A percentile compares a stretch with the other conserved stretches of the same genome.
phyloP scores from a whole-genome alignment of 2,888 invertebrate species.

The Beris morrisii region DNA sequence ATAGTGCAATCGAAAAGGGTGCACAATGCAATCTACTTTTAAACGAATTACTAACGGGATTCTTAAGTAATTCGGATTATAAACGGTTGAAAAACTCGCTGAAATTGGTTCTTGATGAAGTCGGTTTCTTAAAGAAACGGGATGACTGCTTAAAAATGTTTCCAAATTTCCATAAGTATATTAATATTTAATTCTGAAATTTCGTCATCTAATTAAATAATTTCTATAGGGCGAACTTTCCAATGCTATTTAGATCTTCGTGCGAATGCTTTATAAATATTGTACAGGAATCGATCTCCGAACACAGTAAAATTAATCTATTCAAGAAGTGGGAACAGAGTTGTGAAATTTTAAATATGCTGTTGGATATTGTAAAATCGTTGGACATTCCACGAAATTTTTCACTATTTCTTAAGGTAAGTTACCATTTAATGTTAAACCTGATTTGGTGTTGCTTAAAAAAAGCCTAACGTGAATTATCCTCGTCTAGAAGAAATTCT shows the following conservation, averaged over 20 bases:
- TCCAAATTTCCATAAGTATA: constrained; percentile 65
- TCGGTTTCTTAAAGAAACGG: constrained; percentile 60
- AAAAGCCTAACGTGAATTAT: too few relatives aligned
- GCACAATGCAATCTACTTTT: constrained; percentile 65
- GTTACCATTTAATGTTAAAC: constrained; percentile 46
- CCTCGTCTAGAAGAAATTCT: too few relatives aligned
- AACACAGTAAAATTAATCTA: constrained; percentile 49
- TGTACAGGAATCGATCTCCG: constrained; percentile 8
- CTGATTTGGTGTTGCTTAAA: constrained; percentile 68
- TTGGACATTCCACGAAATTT: constrained; percentile 66
- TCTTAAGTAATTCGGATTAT: constrained; percentile 63
- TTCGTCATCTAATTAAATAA: neutral
- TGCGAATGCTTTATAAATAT: constrained; percentile 59
- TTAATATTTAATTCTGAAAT: neutral
- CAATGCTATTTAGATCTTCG: constrained; percentile 67
- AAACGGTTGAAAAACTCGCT: constrained; percentile 63
- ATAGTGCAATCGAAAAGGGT: constrained; percentile 67
- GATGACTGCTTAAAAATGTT: constrained; percentile 64
- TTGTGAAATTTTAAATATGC: constrained; percentile 63
- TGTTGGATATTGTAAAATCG: constrained; percentile 67
- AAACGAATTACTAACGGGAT: constrained; percentile 66
- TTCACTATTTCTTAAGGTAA: constrained; percentile 64
- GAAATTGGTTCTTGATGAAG: constrained; percentile 61
- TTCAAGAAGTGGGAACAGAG: constrained; percentile 69
- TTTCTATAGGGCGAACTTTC: constrained; percentile 61